Base-by-base conservation (phyloP, 2,888 invertebrate species). In the Calameuta pallipes region DNA sequence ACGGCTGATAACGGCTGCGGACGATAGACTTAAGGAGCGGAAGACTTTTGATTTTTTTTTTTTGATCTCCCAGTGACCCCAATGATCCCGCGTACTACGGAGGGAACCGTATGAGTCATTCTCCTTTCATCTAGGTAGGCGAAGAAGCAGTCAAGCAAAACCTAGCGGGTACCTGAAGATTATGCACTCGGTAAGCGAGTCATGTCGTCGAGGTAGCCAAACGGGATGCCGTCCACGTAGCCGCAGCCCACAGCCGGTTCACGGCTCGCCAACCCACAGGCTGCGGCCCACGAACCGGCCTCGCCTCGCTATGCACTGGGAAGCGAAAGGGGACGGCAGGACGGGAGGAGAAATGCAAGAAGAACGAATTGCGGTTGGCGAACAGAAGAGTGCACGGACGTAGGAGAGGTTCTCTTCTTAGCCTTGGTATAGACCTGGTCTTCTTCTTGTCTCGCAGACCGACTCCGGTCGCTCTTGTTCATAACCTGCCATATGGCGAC, bases 191-290 rank as follows among this genome's bases (percentile, higher is more conserved):
- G 82, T 78, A 85, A 83, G 80, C 83, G 77, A 85, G 83, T 84
- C 85, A 82, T 84, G 83, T 79, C 81, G 82, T 81, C 74, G 80
- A 79, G 71, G 71, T 78, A 82, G 77, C 74, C 78, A 77, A 83
- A 84, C 82, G 83, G 80, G 81, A 86, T 85, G 85, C 85, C 78
- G 81, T 77, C 81, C 84, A 85, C 84, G 85, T 84, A 69, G 74
- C 69, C 15, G 23, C 23, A 37, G 23, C 76, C 35, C n/a, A 36
- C 31, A 56, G 69, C 77, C 36, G 74, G 74, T 23, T 74, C 69
- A 69, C 37, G 69, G 69, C 33, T 69, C 69, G 73, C 31, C 68
- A 68, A 30, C 74, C 37, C 70, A 69, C 69, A 70, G 74, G 74
- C 74, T 68, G 77, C 78, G 78, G 78, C 71, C 56, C 75, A 78